Base-by-base conservation (phyloP, 1,140 invertebrate species). In the Philopotamus ludificatus region DNA sequence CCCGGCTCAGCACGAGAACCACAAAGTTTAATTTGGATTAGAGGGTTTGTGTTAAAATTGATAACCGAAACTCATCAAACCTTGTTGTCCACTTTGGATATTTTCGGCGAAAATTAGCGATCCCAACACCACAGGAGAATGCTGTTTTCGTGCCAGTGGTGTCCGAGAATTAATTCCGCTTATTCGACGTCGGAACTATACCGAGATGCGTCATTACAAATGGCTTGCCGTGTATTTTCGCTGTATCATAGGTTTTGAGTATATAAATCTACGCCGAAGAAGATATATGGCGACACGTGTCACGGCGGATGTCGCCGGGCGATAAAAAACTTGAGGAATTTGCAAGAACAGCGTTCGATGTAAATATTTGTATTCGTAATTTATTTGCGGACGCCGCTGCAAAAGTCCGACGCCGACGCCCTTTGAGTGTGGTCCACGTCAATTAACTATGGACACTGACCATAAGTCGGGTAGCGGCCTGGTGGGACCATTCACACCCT, bases 61-160 rank as follows among this genome's bases (percentile, higher is more conserved):
- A 57, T 57, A 57, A 57, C 53, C 34, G 41, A 57, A 57, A 57
- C 53, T 57, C 53, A 41, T 57, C 53, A 57, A 57, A 57, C 28
- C 16, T 57, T n/a, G n/a, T n/a, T 57, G 53, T 41, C 53, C 53
- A 42, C 34, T 42, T 20, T 16, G 47, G 10, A 18, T n/a, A 7
- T n/a, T 7, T 3, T 23, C 16, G 47, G 47, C 20, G 3, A 3
- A 12, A n/a, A n/a, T n/a, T n/a, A n/a, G n/a, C n/a, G n/a, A n/a
- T n/a, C n/a, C n/a, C n/a, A n/a, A n/a, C n/a, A n/a, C n/a, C n/a
- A n/a, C n/a, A n/a, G n/a, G n/a, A n/a, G n/a, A n/a, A n/a, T n/a
- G n/a, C n/a, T n/a, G n/a, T n/a, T n/a, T n/a, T n/a, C n/a, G n/a
- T n/a, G n/a, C n/a, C n/a, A n/a, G n/a, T n/a, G n/a, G n/a, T n/a